Conservation (phyloP, 1,140 invertebrate species). For the Hesperophylax magnus region DNA sequence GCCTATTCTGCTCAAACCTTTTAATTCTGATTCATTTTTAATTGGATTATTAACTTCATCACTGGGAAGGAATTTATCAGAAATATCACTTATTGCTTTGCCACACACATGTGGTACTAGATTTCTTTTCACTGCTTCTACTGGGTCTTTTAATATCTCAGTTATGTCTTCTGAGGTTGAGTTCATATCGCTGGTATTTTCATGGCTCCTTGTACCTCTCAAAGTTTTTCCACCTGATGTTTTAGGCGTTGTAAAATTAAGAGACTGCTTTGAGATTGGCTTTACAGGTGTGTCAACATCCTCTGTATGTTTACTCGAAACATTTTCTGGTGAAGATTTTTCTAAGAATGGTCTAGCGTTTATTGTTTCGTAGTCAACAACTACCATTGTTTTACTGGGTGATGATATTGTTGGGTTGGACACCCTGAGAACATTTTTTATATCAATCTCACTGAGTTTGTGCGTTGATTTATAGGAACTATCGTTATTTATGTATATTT, state of each 20-base stretch:
- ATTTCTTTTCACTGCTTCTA: slow-evolving; percentile 79
- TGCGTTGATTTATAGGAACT: slow-evolving; percentile 50
- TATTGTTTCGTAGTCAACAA: slow-evolving; percentile 55
- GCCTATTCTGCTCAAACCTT: slow-evolving; percentile 50
- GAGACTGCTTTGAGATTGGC: not conserved
- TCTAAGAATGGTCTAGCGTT: slow-evolving; percentile 35
- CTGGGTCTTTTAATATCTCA: slow-evolving; percentile 76
- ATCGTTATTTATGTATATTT: slow-evolving; percentile 68
- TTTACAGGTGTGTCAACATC: not conserved
- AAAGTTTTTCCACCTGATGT: slow-evolving; percentile 39
- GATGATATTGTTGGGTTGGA: slow-evolving; percentile 51
- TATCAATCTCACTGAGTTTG: slow-evolving; percentile 57
- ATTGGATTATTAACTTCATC: slow-evolving; percentile 59
- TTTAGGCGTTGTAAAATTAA: not conserved
- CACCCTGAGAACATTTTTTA: slow-evolving; percentile 21
- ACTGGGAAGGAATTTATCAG: not conserved
- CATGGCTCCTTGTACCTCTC: slow-evolving; percentile 56
- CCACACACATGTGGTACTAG: slow-evolving; percentile 81
- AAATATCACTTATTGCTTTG: slow-evolving; percentile 63
- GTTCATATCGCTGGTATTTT: slow-evolving; percentile 58
- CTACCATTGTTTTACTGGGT: slow-evolving; percentile 51
- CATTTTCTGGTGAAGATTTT: not conserved
- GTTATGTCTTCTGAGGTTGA: slow-evolving; percentile 65
- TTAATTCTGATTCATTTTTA: slow-evolving; percentile 56
- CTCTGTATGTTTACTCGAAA: not conserved